These are phyloP conservation scores for Araneus ventricosus DNA, from an alignment of 1,140 invertebrate genomes.

Conservation along the genomic window DNA sequence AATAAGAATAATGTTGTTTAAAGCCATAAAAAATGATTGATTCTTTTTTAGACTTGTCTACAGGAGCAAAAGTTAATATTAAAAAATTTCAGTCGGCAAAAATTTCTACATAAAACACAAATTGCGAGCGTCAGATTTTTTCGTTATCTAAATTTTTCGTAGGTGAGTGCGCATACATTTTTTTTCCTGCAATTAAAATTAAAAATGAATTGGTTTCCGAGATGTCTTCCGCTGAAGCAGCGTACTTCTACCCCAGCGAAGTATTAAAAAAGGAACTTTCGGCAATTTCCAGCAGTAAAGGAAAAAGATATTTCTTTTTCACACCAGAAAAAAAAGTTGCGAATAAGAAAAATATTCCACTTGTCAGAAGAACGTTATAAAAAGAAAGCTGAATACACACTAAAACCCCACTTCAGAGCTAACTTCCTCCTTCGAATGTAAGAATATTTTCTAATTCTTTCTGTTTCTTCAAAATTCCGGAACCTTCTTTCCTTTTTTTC, in stretches of 20 bases:
- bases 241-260: background rate
- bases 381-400: slow-evolving; percentile 6
- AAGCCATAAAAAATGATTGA: too few species aligned
- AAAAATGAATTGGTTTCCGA: background rate
- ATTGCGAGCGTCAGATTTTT: background rate
- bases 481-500: background rate
- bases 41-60: too few species aligned
- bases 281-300: background rate
- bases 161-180: background rate
- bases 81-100: too few species aligned
- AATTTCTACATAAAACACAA: too few species aligned
- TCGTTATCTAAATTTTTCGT: background rate
- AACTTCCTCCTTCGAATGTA: background rate
- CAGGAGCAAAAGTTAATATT: too few species aligned
- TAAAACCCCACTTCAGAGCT: background rate
- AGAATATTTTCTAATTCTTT: slow-evolving; percentile 9
- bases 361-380: slow-evolving; percentile 6
- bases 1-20: too few species aligned
- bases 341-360: slow-evolving; percentile 7
- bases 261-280: background rate
- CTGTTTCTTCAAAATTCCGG: slow-evolving; percentile 9
- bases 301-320: slow-evolving; percentile 10
- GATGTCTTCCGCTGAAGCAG: background rate
- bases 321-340: background rate
- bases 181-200: slow-evolving; percentile 5